A percentile compares a stretch with the other conserved stretches of the same genome.
phyloP scores from a whole-genome alignment of 2,888 invertebrate species.

The Drosophila neonasuta region DNA sequence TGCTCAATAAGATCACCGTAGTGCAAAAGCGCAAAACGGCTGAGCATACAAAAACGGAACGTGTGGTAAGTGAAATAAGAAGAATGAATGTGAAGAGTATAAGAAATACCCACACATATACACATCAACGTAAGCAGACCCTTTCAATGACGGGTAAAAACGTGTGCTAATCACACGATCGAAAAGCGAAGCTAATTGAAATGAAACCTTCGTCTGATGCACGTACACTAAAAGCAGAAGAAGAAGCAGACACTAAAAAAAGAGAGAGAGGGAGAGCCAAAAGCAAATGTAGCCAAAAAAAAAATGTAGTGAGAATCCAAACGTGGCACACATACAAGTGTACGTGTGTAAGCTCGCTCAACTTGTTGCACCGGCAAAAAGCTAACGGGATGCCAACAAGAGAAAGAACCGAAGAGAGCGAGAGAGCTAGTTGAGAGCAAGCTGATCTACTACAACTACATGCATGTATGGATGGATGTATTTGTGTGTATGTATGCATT shows the following conservation, averaged over 20 bases:
- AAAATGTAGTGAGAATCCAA: constrained; percentile 27
- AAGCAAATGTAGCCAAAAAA: constrained; percentile 5
- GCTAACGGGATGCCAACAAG: constrained; percentile 42
- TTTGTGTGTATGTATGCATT: constrained; percentile 20
- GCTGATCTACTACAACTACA: constrained; percentile 36
- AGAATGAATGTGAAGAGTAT: constrained; percentile 7
- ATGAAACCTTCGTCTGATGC: constrained; percentile 47
- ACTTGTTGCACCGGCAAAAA: constrained; percentile 68
- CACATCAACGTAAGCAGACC: constrained; percentile 6
- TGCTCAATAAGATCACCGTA: constrained; percentile 96
- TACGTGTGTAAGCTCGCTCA: constrained; percentile 26
- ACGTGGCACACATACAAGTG: constrained; percentile 19
- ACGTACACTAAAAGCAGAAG: constrained; percentile 41
- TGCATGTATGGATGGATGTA: constrained; percentile 9
- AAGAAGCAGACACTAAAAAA: neutral
- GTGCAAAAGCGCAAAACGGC: constrained; percentile 97
- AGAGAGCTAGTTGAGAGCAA: constrained; percentile 14
- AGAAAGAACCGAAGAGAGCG: constrained; percentile 21
- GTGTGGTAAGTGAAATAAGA: constrained; percentile 85
- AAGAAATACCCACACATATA: neutral
- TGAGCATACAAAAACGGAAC: constrained; percentile 98
- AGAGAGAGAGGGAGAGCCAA: constrained; percentile 6
- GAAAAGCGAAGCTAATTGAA: constrained; percentile 58
- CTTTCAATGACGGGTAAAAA: constrained; percentile 23
- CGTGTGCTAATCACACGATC: constrained; percentile 39